Evolutionary conservation across 1,140 invertebrate genomes (phyloP).

Genomic region (Hypothenemus hampei): DNA sequence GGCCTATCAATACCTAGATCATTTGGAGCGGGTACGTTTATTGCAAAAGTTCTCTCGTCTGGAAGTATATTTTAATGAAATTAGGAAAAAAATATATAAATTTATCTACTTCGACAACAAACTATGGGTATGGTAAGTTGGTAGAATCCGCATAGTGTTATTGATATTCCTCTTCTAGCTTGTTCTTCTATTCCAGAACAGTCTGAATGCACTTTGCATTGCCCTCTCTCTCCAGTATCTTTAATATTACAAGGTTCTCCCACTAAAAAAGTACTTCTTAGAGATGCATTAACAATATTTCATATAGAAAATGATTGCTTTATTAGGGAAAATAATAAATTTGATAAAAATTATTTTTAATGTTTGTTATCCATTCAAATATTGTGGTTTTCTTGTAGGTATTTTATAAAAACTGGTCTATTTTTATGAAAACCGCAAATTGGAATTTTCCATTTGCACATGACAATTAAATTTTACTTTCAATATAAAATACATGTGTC

Average conservation of each 20-base stretch:
- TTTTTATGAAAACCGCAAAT: neutral
- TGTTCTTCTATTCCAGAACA: slow-evolving; percentile 36
- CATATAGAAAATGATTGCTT: neutral
- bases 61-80: neutral
- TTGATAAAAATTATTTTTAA: too few relatives aligned
- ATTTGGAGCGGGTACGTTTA: neutral
- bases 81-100: neutral
- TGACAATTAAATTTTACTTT: neutral
- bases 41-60: neutral
- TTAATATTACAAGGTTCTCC: slow-evolving; percentile 32
- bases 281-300: too few relatives aligned
- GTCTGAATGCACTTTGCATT: slow-evolving; percentile 35
- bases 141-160: slow-evolving; percentile 38
- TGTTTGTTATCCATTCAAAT: too few relatives aligned
- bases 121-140: slow-evolving; percentile 36
- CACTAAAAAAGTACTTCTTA: too few relatives aligned
- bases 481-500: neutral
- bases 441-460: too few relatives aligned
- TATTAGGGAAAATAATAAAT: too few relatives aligned
- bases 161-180: slow-evolving; percentile 33
- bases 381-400: neutral
- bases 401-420: neutral
- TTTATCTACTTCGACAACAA: slow-evolving; percentile 37
- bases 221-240: slow-evolving; percentile 30
- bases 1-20: neutral